Base-by-base conservation (phyloP, 53 echinoderm and acorn worm genomes). In the Patiria pectinifera region DNA sequence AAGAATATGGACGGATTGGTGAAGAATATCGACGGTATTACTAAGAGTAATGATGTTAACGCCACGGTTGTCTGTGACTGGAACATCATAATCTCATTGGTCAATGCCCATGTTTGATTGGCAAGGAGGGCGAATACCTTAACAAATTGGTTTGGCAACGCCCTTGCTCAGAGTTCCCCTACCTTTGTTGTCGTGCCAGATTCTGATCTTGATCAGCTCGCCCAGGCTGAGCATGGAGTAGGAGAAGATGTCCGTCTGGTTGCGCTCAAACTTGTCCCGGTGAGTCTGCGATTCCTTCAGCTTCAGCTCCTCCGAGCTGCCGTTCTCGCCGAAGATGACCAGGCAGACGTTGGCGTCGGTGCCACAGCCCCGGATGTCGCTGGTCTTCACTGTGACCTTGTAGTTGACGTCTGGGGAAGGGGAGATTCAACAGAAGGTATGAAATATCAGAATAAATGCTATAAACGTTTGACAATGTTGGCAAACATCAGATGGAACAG, bases 121-220 rank as follows among this genome's bases (percentile, higher is more conserved):
- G 35, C 35, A 35, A 35, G 1, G 35, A 35, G 35, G 35, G 1
- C 35, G 35, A 35, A 35, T 35, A 35, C 35, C 35, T 35, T 35
- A 35, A 35, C 35, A 35, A 35, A 35, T 35, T 35, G 35, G 35
- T 35, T 1, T 35, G 35, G 35, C 35, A 35, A 35, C 35, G 35
- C 35, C 35, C 35, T 35, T 35, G 35, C 35, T 35, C 35, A 35
- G 35, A 35, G 35, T 9, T 18, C 8, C 8, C 69, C 49, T 48
- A 99, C 99, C 99, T 93, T 95, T 95, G 89, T 99, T 99, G 78
- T 99, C 99, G 78, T 99, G 99, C 99, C 99, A 99, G 58, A 99
- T 96, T 74, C 98, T 83, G 7, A 93, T 47, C 66, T 97, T 97
- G 12, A 80, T 92, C 79, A 97, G 93, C 25, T 94, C 95, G 3